Conservation (phyloP, 2,113 vertebrate species). For the Platichthys flesus region DNA sequence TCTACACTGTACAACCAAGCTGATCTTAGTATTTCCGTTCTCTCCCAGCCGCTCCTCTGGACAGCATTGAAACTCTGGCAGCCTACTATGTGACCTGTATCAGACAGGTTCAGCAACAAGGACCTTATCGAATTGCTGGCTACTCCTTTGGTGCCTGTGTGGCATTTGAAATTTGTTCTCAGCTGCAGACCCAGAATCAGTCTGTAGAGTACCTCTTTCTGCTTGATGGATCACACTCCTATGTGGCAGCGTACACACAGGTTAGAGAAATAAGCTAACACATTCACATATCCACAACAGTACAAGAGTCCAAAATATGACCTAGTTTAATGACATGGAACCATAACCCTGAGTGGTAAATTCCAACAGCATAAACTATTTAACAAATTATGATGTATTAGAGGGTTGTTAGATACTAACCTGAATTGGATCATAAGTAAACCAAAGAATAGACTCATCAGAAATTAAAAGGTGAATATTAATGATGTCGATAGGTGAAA, state of each 20-base stretch:
- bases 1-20: neutral
- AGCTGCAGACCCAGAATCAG: conserved; percentile 87
- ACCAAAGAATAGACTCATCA: no score
- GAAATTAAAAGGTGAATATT: no score
- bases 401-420: no score
- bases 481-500: no score
- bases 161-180: conserved; percentile 97
- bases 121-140: conserved; percentile 92
- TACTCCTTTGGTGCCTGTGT: conserved; percentile 98
- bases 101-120: conserved; percentile 90
- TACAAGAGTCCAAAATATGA: neutral
- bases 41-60: conserved; percentile 88
- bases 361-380: no score
- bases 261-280: conserved; percentile 72
- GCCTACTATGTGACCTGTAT: conserved; percentile 90
- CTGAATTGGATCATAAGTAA: no score
- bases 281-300: neutral
- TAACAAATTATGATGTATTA: no score
- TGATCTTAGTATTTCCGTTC: neutral
- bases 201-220: conserved; percentile 89
- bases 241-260: conserved; percentile 94
- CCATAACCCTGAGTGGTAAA: no score
- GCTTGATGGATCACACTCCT: conserved; percentile 94
- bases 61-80: conserved; percentile 92
- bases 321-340: neutral